These are phyloP conservation scores for Temnothorax curvispinosus DNA, from an alignment of 1,140 invertebrate species.

Conservation along the genomic window DNA sequence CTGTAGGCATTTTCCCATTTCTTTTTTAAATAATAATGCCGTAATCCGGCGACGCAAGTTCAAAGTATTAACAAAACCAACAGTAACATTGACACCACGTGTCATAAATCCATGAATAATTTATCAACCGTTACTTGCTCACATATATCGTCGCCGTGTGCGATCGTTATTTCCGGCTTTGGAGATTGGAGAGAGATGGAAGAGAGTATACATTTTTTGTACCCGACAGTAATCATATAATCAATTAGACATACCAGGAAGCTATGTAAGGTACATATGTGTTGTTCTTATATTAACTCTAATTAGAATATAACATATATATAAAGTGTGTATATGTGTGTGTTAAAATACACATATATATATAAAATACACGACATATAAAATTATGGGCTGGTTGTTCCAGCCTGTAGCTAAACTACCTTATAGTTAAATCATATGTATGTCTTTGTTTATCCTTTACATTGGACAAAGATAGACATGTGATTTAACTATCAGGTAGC, in stretches of 20 bases:
- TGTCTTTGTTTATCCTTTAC: no score
- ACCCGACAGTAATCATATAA: conserved; percentile 5
- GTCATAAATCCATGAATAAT: conserved; percentile 53
- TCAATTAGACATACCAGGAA: not conserved
- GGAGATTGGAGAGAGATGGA: not conserved
- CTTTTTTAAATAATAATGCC: conserved; percentile 3
- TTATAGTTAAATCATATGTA: no score
- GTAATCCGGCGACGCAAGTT: conserved; percentile 5
- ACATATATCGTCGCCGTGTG: conserved; percentile 11
- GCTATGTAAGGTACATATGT: not conserved
- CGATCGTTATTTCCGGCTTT: not conserved
- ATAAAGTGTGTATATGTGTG: no score
- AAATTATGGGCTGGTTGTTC: no score
- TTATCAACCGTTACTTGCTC: conserved; percentile 46
- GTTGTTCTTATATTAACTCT: not conserved
- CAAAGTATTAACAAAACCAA: conserved; percentile 61
- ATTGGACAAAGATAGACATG: no score
- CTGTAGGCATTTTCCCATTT: not conserved
- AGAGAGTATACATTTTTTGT: not conserved
- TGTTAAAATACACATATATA: no score
- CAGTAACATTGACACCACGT: conserved; percentile 41
- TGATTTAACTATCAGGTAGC: no score
- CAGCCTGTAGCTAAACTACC: no score
- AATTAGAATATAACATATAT: not conserved
- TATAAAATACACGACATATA: no score